These are phyloP conservation scores for Cantharis rufa DNA, from an alignment of 2,888 invertebrate species.

Conservation along the genomic window DNA sequence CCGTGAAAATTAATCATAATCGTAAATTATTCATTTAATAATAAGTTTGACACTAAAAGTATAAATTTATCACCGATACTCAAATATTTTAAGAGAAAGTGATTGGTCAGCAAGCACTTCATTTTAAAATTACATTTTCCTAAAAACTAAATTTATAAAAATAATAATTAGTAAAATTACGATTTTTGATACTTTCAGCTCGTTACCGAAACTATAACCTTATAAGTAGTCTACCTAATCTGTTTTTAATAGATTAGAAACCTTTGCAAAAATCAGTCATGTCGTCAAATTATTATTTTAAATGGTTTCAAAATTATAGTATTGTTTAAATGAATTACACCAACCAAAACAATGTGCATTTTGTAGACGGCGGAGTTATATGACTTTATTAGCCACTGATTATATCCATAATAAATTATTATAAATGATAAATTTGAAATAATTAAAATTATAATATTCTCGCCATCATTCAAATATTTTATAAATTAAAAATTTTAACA, in stretches of 20 bases:
- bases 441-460: neutral
- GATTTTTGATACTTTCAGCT: neutral
- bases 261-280: neutral
- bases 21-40: neutral
- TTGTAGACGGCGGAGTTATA: neutral
- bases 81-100: neutral
- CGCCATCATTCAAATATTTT: too few species aligned
- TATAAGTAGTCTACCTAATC: neutral
- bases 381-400: neutral
- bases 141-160: neutral
- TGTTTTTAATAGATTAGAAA: neutral
- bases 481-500: too few species aligned
- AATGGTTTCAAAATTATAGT: neutral
- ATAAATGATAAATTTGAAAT: too few species aligned
- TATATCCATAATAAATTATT: too few species aligned
- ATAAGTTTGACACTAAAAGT: neutral
- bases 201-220: neutral
- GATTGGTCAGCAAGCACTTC: neutral
- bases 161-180: neutral
- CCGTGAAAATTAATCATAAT: neutral
- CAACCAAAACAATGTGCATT: neutral
- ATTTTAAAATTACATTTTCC: neutral
- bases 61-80: neutral
- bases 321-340: neutral
- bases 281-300: neutral